Percentiles rank a stretch among this genome's conserved stretches.
Evolutionary conservation across 1,140 invertebrate species (phyloP).

Genomic region (Papilio machaon): DNA sequence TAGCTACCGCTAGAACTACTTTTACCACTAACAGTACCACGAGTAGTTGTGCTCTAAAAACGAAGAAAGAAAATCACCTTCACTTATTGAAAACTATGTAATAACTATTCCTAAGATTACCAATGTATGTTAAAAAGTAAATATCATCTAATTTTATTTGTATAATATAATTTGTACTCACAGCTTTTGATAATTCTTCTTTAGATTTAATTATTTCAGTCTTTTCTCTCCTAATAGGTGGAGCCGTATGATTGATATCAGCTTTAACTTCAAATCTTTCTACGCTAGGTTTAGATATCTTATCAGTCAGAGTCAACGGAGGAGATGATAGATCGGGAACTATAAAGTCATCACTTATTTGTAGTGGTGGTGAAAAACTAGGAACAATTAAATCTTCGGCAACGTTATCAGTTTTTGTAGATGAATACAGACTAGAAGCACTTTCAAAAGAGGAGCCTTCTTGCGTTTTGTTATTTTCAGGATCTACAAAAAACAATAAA

Average conservation of each 20-base stretch:
- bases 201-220: conserved; percentile 73
- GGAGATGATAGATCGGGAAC: conserved; percentile 76
- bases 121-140: no score
- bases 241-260: conserved; percentile 63
- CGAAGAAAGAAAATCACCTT: not conserved
- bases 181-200: conserved; percentile 62
- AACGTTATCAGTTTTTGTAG: conserved; percentile 86
- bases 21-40: conserved; percentile 79
- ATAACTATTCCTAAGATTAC: no score
- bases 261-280: conserved; percentile 77
- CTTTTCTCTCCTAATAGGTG: conserved; percentile 74
- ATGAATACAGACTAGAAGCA: conserved; percentile 89
- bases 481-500: conserved; percentile 60
- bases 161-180: conserved; percentile 44
- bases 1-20: conserved; percentile 87
- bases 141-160: not conserved
- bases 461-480: conserved; percentile 81
- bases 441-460: conserved; percentile 92
- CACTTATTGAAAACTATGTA: not conserved
- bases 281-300: conserved; percentile 60
- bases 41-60: conserved; percentile 51
- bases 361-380: conserved; percentile 77
- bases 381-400: conserved; percentile 83
- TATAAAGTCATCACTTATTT: conserved; percentile 81
- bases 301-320: conserved; percentile 76